phyloP scores from a whole-genome alignment of 2,888 invertebrate genomes.

The Lasius platythorax region DNA sequence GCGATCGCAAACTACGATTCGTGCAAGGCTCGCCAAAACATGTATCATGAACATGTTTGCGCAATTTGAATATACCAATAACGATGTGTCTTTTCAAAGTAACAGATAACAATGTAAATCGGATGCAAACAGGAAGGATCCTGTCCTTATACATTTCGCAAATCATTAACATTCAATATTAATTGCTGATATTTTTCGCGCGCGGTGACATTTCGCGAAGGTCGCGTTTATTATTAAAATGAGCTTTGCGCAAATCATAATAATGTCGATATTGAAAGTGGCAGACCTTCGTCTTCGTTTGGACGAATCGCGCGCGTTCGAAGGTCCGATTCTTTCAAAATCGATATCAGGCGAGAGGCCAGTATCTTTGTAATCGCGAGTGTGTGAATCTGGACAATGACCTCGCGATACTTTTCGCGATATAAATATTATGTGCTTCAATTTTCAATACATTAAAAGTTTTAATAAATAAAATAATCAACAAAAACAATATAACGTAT shows the following conservation, averaged over 20 bases:
- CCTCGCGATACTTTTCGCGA: slow-evolving; percentile 1
- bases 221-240: background rate
- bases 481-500: background rate
- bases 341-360: slow-evolving; percentile 10
- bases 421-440: background rate
- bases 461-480: background rate
- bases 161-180: slow-evolving; percentile 19
- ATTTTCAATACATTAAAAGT: background rate
- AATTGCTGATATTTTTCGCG: background rate
- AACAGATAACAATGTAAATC: background rate
- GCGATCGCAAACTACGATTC: background rate
- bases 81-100: background rate
- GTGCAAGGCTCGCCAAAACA: background rate
- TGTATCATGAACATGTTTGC: background rate
- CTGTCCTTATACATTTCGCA: background rate
- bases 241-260: slow-evolving; percentile 20
- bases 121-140: slow-evolving; percentile 20
- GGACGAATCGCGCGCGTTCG: background rate
- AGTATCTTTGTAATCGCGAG: slow-evolving; percentile 7
- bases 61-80: slow-evolving; percentile 25
- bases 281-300: background rate
- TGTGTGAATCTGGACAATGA: background rate
- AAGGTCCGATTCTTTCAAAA: slow-evolving; percentile 33
- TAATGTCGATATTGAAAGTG: slow-evolving; percentile 8
- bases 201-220: background rate